A percentile compares a stretch with the other conserved stretches of the same genome.
Evolutionary conservation across 2,888 invertebrate genomes (phyloP).

Genomic region (Drosophila eohydei): DNA sequence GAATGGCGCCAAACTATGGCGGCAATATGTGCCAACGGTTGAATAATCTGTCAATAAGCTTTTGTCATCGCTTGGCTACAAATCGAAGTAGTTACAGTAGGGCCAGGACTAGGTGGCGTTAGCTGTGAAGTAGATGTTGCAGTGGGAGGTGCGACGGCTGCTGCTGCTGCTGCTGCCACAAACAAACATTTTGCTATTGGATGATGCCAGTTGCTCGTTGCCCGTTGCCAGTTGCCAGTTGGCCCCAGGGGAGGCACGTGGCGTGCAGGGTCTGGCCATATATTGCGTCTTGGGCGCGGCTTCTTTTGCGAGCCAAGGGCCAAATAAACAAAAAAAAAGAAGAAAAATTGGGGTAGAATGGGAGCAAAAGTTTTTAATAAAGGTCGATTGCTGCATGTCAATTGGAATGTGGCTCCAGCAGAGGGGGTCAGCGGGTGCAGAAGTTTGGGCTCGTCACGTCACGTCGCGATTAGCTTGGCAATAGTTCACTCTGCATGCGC

Average conservation of each 20-base stretch:
- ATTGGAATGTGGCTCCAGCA: slow-evolving; percentile 58
- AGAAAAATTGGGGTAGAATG: slow-evolving; percentile 8
- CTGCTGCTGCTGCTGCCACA: slow-evolving; percentile 57
- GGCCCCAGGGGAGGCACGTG: slow-evolving; percentile 28
- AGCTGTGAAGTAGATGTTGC: background rate
- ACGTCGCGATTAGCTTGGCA: slow-evolving; percentile 72
- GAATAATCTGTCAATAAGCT: slow-evolving; percentile 82
- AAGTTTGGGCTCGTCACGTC: slow-evolving; percentile 50
- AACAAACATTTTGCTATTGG: slow-evolving; percentile 80
- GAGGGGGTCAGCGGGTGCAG: slow-evolving; percentile 3
- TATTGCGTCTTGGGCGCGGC: slow-evolving; percentile 76
- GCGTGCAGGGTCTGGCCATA: slow-evolving; percentile 37
- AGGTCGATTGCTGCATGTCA: slow-evolving; percentile 82
- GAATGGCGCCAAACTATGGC: slow-evolving; percentile 75
- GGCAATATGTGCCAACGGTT: slow-evolving; percentile 81
- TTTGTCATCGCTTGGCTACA: slow-evolving; percentile 73
- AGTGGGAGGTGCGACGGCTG: slow-evolving; percentile 9
- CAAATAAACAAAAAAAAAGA: slow-evolving; percentile 39
- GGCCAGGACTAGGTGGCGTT: slow-evolving; percentile 11
- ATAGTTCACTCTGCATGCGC: slow-evolving; percentile 57
- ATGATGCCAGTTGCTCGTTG: slow-evolving; percentile 53
- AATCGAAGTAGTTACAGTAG: slow-evolving; percentile 21
- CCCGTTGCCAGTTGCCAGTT: slow-evolving; percentile 38
- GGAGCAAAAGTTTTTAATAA: slow-evolving; percentile 78
- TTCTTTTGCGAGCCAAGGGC: slow-evolving; percentile 59